Evolutionary conservation across 2,888 invertebrate species (phyloP), one percentile per base, ranked within the genome.

Genomic region (Drosophila peninsularis): DNA sequence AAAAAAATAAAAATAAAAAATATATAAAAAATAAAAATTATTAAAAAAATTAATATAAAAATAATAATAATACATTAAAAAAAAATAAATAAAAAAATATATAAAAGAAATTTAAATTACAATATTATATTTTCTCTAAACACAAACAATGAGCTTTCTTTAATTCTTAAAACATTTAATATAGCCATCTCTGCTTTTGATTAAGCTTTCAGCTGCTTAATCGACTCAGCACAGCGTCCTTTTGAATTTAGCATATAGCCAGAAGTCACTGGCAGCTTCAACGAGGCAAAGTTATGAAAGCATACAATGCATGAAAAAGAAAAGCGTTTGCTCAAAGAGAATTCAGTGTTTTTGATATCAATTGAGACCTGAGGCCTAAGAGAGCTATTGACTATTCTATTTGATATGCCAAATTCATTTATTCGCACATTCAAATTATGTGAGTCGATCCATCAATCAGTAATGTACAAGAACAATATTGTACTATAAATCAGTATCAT

Each of bases 401-500:
- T 30, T 7, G 7, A 30, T 30, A 30, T 30, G 30, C 24, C 24
- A 24, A 24, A 5, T 24, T 5, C 24, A 24, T 24, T n/a, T n/a
- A n/a, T n/a, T n/a, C 30, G 7, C 17, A 30, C 6, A 32, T 32
- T 47, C 30, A 32, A 47, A 47, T 47, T 17, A 30, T 19, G 47
- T 47, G 32, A 47, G 30, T 32, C 47, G 13, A 32, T 32, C 7
- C 3, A 47, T 47, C 30, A 47, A 47, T 47, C 0, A 17, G 14
- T 19, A 0, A 6, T 6, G 6, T 6, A 30, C 13, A 13, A 7
- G 1, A 13, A 13, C 30, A 5, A 17, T 19, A 19, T 7, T 30
- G 47, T 17, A 21, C 47, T 32, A 47, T 47, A 30, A 36, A 34
- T 19, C 6, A 36, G 5, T 32, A 57, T 34, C 19, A 60, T 34